phyloP scores from a whole-genome alignment of 2,797 vertebrate species.

The Bufotes viridis region DNA sequence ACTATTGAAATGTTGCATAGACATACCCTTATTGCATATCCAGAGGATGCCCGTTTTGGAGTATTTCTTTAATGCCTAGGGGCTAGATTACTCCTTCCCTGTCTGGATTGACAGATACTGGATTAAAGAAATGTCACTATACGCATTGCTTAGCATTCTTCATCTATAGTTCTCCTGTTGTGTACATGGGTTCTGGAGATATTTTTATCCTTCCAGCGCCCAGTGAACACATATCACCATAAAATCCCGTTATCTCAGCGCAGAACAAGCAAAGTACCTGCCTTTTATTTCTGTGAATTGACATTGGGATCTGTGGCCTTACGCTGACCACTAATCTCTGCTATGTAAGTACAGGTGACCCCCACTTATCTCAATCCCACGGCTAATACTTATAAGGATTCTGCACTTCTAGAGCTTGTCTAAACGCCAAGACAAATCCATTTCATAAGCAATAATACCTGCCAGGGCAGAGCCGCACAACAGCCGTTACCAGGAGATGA shows the following conservation, averaged over 20 bases:
- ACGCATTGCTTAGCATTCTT: background rate
- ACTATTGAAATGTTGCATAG: no score
- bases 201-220: background rate
- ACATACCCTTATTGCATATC: no score
- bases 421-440: background rate
- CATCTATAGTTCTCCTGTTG: background rate
- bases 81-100: no score
- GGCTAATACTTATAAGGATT: background rate
- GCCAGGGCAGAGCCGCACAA: background rate
- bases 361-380: background rate
- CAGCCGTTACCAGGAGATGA: background rate
- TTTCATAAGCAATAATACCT: constrained; percentile 25
- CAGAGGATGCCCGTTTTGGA: no score
- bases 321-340: background rate
- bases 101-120: no score
- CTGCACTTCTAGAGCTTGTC: background rate
- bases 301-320: background rate
- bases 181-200: background rate
- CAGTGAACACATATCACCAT: background rate
- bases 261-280: background rate
- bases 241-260: background rate
- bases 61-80: no score
- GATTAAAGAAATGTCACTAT: no score
- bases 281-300: background rate
- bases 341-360: background rate